These are phyloP conservation scores for Brachyhypopomus gauderio DNA, from an alignment of 2,113 vertebrate genomes.

Conservation along the genomic window DNA sequence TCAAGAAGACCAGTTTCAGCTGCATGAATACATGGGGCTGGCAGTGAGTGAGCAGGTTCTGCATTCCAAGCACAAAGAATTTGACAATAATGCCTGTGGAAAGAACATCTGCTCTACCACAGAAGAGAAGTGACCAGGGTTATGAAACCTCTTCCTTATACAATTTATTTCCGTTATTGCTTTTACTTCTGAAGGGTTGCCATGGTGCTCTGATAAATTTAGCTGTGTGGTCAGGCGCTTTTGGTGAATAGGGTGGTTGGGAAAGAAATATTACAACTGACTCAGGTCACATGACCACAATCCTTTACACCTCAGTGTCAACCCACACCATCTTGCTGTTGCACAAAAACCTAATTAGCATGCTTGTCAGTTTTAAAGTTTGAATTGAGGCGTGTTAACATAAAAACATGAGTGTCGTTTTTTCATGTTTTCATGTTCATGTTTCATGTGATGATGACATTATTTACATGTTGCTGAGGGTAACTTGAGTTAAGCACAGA, in stretches of 20 bases:
- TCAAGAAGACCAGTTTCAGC: slow-evolving; percentile 9
- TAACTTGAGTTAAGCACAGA: no score
- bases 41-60: no score
- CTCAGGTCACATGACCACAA: neutral
- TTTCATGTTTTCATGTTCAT: no score
- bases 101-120: slow-evolving; percentile 1
- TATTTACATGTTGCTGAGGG: no score
- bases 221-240: neutral
- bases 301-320: no score
- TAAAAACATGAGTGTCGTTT: no score
- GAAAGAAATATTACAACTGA: neutral
- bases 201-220: slow-evolving; percentile 26
- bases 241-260: neutral
- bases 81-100: neutral
- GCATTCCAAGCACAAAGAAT: no score
- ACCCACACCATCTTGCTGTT: no score
- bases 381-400: no score
- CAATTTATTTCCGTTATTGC: neutral
- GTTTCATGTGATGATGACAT: no score
- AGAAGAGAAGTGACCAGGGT: neutral
- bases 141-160: neutral
- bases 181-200: neutral
- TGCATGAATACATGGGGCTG: neutral
- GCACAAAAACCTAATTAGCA: no score
- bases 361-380: no score